phyloP scores from a whole-genome alignment of 2,888 invertebrate genomes.

The Cantharis rufa region DNA sequence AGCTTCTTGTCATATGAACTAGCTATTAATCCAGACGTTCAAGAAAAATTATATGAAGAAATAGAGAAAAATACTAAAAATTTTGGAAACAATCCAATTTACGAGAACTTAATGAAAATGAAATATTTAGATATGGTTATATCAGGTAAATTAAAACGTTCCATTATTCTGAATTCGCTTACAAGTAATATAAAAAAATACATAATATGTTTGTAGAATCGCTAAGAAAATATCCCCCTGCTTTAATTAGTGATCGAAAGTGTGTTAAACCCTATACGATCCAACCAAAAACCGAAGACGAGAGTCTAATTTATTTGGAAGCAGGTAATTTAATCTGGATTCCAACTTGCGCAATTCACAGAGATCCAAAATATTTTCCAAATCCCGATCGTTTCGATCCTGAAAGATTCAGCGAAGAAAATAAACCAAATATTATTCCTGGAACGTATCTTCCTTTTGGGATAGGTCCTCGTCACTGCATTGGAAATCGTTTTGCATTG shows the following conservation, averaged over 20 bases:
- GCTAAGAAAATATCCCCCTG: slow-evolving; percentile 43
- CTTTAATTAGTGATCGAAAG: slow-evolving; percentile 33
- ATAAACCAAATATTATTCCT: slow-evolving; percentile 57
- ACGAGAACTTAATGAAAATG: background rate
- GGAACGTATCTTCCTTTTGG: slow-evolving; percentile 51
- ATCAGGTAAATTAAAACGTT: slow-evolving; percentile 12
- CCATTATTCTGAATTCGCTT: background rate
- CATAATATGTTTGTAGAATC: slow-evolving; percentile 36
- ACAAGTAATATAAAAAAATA: background rate
- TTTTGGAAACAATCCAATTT: background rate
- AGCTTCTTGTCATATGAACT: slow-evolving; percentile 63
- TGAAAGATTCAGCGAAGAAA: slow-evolving; percentile 58
- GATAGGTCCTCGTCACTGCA: slow-evolving; percentile 66
- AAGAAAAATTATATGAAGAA: slow-evolving; percentile 45
- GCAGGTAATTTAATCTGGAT: slow-evolving; percentile 33
- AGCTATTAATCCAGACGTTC: slow-evolving; percentile 62
- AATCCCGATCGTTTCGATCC: slow-evolving; percentile 48
- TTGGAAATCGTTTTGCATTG: slow-evolving; percentile 56
- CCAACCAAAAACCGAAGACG: slow-evolving; percentile 25
- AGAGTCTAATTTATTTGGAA: slow-evolving; percentile 32
- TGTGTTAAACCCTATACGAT: slow-evolving; percentile 39
- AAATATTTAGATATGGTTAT: slow-evolving; percentile 4
- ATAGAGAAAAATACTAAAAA: background rate
- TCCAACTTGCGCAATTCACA: slow-evolving; percentile 42
- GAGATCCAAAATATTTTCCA: slow-evolving; percentile 42